Evolutionary conservation across 2,797 vertebrate species (phyloP).

Genomic region (Denticeps clupeoides): DNA sequence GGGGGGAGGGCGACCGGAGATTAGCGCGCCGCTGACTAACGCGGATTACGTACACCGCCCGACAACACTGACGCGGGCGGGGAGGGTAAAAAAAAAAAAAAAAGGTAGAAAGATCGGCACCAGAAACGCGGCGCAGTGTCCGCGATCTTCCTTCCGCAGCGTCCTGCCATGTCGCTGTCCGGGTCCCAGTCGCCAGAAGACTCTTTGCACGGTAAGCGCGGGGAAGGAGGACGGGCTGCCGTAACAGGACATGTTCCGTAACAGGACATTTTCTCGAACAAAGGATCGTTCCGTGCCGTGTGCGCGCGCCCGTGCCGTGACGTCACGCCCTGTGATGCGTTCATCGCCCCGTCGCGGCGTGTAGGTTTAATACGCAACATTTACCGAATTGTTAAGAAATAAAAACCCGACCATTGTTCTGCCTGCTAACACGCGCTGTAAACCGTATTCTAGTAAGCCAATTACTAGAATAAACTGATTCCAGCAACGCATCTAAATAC

Average conservation of each 20-base stretch:
- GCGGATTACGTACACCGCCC: slow-evolving; percentile 21
- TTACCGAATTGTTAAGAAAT: too few species aligned
- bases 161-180: slow-evolving; percentile 46
- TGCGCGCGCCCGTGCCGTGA: too few species aligned
- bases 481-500: too few species aligned
- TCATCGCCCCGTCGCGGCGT: too few species aligned
- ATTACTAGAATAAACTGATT: too few species aligned
- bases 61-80: slow-evolving; percentile 31
- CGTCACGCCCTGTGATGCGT: too few species aligned
- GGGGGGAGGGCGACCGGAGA: slow-evolving; percentile 18
- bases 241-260: slow-evolving; percentile 2
- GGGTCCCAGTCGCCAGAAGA: slow-evolving; percentile 52
- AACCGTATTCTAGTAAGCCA: slow-evolving; percentile 52
- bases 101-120: neutral
- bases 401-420: slow-evolving; percentile 39
- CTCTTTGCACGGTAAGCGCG: slow-evolving; percentile 48
- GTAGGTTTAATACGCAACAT: too few species aligned
- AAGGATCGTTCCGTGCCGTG: too few species aligned
- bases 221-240: slow-evolving; percentile 1
- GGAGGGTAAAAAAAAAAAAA: slow-evolving; percentile 6
- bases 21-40: slow-evolving; percentile 33
- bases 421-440: slow-evolving; percentile 38
- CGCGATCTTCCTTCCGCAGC: neutral
- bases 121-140: neutral
- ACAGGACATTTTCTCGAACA: slow-evolving; percentile 8